These are phyloP conservation scores for Anarsia innoxiella DNA, from an alignment of 2,888 invertebrate species.

Conservation along the genomic window DNA sequence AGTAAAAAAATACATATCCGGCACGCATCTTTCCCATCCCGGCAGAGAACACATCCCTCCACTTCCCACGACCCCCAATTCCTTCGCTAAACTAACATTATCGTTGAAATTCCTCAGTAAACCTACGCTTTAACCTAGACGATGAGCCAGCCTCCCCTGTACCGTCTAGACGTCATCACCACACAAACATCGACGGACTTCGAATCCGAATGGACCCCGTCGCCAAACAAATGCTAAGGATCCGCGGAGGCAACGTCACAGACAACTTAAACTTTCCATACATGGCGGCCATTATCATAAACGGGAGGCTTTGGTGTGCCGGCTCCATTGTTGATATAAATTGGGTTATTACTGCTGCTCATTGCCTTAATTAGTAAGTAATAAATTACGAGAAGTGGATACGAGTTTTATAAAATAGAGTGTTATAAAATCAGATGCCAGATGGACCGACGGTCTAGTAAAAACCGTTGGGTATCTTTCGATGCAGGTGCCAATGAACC, in stretches of 20 bases:
- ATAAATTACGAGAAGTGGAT: background rate
- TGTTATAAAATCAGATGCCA: too few relatives aligned
- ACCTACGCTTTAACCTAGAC: conserved; percentile 26
- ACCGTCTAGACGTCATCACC: conserved; percentile 22
- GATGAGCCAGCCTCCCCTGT: conserved; percentile 12
- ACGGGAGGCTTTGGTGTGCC: conserved; percentile 61
- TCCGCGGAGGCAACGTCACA: conserved; percentile 36
- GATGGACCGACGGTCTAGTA: too few relatives aligned
- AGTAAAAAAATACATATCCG: too few relatives aligned
- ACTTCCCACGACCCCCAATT: too few relatives aligned
- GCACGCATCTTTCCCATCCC: too few relatives aligned
- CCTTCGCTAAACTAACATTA: too few relatives aligned
- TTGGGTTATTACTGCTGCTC: conserved; percentile 64
- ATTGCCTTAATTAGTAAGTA: conserved; percentile 65
- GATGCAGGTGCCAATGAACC: too few relatives aligned
- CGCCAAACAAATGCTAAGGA: background rate
- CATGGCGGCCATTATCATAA: conserved; percentile 61
- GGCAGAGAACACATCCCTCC: too few relatives aligned
- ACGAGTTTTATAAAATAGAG: too few relatives aligned
- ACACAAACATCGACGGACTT: conserved; percentile 20
- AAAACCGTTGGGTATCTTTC: too few relatives aligned
- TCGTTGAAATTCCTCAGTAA: too few relatives aligned
- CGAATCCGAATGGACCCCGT: conserved; percentile 26
- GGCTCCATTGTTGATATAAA: conserved; percentile 58
- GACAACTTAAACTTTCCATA: conserved; percentile 56